A percentile compares a stretch with the other conserved stretches of the same genome.
phyloP scores from a whole-genome alignment of 2,797 vertebrate species.

The Netta rufina region DNA sequence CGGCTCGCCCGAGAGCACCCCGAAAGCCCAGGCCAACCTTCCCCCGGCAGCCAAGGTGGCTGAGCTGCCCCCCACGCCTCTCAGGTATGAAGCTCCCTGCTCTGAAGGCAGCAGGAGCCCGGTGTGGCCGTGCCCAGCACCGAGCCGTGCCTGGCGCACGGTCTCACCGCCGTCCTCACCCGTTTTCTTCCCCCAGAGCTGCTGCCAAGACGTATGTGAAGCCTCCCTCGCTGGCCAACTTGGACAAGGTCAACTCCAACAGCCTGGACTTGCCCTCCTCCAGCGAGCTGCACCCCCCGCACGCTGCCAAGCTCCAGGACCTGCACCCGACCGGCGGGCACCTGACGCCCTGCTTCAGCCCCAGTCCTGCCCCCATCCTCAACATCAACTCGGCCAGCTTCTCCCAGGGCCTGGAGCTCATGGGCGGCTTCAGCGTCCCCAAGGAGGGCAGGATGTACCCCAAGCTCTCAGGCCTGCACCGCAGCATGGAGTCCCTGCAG shows the following conservation, averaged over 20 bases:
- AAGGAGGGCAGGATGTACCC: slow-evolving; percentile 87
- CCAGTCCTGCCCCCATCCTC: slow-evolving; percentile 92
- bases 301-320: slow-evolving; percentile 86
- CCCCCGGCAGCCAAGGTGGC: slow-evolving; percentile 80
- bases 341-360: slow-evolving; percentile 84
- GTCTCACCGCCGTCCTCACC: background rate
- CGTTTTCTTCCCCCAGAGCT: slow-evolving; percentile 66
- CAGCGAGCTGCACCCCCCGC: slow-evolving; percentile 64
- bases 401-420: slow-evolving; percentile 87
- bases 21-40: slow-evolving; percentile 84
- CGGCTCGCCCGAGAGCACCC: slow-evolving; percentile 83
- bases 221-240: slow-evolving; percentile 89
- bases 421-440: slow-evolving; percentile 76
- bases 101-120: rapidly evolving
- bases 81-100: slow-evolving; percentile 80
- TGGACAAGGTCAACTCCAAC: slow-evolving; percentile 93
- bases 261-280: slow-evolving; percentile 87
- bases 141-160: background rate
- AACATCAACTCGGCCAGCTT: slow-evolving; percentile 93
- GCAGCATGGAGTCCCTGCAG: slow-evolving; percentile 94
- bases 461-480: slow-evolving; percentile 90
- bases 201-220: slow-evolving; percentile 88
- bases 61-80: slow-evolving; percentile 86
- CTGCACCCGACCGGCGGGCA: slow-evolving; percentile 73
- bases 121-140: rapidly evolving